Evolutionary conservation across 2,113 vertebrate genomes (phyloP).

Genomic region (Oriolus oriolus): DNA sequence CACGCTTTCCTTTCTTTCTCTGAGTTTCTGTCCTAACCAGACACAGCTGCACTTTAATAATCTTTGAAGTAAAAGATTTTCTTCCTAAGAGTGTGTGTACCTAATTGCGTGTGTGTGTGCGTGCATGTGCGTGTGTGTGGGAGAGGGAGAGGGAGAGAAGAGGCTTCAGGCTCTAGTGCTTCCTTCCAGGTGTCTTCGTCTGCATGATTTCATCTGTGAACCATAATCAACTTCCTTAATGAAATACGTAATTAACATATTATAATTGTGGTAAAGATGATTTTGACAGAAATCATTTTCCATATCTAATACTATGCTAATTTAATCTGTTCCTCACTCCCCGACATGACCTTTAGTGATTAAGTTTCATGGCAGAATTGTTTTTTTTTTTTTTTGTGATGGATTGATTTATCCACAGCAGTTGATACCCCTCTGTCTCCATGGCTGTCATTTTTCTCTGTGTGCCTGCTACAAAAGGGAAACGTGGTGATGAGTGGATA

Average conservation of each 20-base stretch:
- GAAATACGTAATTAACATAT: slow-evolving; percentile 99
- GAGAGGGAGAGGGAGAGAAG: background rate
- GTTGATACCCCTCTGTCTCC: slow-evolving; percentile 67
- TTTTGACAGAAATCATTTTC: slow-evolving; percentile 99
- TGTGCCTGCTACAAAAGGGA: background rate
- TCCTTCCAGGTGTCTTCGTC: slow-evolving; percentile 91
- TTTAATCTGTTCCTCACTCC: slow-evolving; percentile 99
- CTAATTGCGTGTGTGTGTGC: background rate
- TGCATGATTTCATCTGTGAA: slow-evolving; percentile 94
- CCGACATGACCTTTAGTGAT: slow-evolving; percentile 98
- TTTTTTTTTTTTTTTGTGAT: slow-evolving; percentile 70
- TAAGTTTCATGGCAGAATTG: slow-evolving; percentile 95
- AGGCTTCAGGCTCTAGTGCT: slow-evolving; percentile 82
- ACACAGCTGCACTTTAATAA: slow-evolving; percentile 29
- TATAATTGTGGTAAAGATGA: slow-evolving; percentile 99
- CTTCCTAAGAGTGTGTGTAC: background rate
- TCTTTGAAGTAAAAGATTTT: slow-evolving; percentile 16
- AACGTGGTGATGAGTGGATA: background rate
- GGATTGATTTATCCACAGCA: slow-evolving; percentile 86
- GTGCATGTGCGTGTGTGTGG: background rate
- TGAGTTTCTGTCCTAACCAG: background rate
- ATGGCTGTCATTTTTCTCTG: slow-evolving; percentile 68
- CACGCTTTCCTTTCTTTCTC: background rate
- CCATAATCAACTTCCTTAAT: slow-evolving; percentile 99
- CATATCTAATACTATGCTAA: slow-evolving; percentile 99